These are phyloP conservation scores for Reticulitermes speratus DNA, from an alignment of 1,140 invertebrate genomes.

Conservation along the genomic window DNA sequence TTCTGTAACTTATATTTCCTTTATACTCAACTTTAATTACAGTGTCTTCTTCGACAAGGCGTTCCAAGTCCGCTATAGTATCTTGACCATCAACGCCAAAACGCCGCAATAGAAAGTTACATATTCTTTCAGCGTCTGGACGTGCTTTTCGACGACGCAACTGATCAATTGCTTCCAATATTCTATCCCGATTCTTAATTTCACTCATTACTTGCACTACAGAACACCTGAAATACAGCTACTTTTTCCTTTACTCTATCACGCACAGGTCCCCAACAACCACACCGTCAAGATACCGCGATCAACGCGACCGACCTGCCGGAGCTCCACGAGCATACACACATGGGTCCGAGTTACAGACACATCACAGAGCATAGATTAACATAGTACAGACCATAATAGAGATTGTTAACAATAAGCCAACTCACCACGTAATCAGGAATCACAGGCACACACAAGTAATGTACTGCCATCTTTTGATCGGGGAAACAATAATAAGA, in stretches of 20 bases:
- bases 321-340: no score
- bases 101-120: slow-evolving; percentile 72
- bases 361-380: no score
- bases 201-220: slow-evolving; percentile 40
- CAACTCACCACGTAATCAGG: no score
- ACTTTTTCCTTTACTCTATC: not conserved
- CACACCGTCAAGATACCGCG: no score
- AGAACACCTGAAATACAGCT: not conserved
- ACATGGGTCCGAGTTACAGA: no score
- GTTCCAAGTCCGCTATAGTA: slow-evolving; percentile 70
- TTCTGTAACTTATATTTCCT: slow-evolving; percentile 78
- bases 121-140: slow-evolving; percentile 78
- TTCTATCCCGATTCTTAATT: slow-evolving; percentile 67
- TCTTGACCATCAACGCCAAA: slow-evolving; percentile 69
- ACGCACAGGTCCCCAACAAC: no score
- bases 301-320: no score
- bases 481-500: no score
- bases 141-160: slow-evolving; percentile 77
- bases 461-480: no score
- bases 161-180: slow-evolving; percentile 82
- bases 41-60: slow-evolving; percentile 70
- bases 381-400: no score
- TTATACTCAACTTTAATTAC: slow-evolving; percentile 86
- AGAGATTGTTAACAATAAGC: no score
- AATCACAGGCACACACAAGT: no score